These are phyloP conservation scores for Triplophysa bombifrons DNA, from an alignment of 2,797 vertebrate species.

Conservation along the genomic window DNA sequence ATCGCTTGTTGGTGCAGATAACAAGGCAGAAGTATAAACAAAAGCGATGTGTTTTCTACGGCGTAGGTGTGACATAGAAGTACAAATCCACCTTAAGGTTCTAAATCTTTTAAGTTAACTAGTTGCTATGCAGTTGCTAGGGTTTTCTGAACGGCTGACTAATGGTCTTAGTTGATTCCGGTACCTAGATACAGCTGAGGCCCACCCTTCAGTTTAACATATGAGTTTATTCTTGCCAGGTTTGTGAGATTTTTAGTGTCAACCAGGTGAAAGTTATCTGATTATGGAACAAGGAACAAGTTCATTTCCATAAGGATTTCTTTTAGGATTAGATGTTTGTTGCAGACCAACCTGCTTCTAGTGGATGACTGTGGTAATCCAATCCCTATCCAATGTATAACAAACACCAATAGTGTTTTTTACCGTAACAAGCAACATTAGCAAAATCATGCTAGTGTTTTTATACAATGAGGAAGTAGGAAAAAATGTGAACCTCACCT, in stretches of 20 bases:
- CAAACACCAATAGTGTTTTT: neutral
- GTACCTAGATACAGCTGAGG: neutral
- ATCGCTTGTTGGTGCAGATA: no score
- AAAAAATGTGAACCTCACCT: neutral
- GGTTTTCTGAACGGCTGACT: no score
- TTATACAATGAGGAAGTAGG: slow-evolving; percentile 6
- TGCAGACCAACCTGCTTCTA: neutral
- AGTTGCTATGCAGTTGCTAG: no score
- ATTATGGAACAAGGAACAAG: neutral
- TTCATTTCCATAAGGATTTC: neutral
- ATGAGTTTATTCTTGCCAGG: neutral
- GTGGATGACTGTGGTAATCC: no score
- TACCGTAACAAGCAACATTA: neutral
- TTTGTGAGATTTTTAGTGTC: neutral
- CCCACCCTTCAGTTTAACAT: neutral
- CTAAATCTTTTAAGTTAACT: no score
- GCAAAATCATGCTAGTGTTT: neutral
- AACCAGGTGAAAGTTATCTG: no score
- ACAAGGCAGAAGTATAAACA: no score
- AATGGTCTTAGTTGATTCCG: neutral
- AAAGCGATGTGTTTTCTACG: no score
- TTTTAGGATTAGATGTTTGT: neutral
- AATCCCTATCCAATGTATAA: neutral
- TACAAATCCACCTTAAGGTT: no score
- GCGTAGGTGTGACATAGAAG: no score